A percentile compares a stretch with the other conserved stretches of the same genome.
Conservation (phyloP, 2,888 invertebrate genomes). For the Muschampia plurimacula region DNA sequence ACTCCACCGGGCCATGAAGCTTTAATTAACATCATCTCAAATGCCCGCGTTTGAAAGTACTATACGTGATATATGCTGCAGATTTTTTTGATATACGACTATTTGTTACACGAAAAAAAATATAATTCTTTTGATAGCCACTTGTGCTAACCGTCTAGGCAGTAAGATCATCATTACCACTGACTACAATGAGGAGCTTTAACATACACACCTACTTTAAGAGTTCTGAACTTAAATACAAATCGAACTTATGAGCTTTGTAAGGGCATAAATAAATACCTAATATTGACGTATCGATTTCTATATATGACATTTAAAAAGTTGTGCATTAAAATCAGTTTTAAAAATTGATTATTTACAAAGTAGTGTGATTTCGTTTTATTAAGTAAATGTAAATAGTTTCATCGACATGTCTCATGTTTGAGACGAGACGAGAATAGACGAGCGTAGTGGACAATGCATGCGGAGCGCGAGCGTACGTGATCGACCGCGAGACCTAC, state of each 20-base stretch:
- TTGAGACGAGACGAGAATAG: conserved; percentile 28
- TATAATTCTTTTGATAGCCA: conserved; percentile 39
- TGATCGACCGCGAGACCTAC: conserved; percentile 73
- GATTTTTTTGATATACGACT: conserved; percentile 59
- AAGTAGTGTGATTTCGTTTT: conserved; percentile 20
- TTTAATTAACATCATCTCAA: conserved; percentile 69
- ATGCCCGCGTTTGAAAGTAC: conserved; percentile 55
- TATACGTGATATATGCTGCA: conserved; percentile 61
- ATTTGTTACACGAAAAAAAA: conserved; percentile 55
- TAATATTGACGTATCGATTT: too few species aligned
- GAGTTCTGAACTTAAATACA: background rate
- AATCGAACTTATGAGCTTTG: too few species aligned
- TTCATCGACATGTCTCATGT: conserved; percentile 39
- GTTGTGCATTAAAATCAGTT: background rate
- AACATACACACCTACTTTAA: conserved; percentile 44
- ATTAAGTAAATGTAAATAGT: conserved; percentile 43
- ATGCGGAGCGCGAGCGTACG: conserved; percentile 64
- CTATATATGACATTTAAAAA: too few species aligned
- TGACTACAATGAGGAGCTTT: conserved; percentile 2
- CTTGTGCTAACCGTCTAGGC: background rate
- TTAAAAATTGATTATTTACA: background rate
- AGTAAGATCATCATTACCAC: background rate
- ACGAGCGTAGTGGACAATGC: conserved; percentile 54
- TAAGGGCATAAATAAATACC: too few species aligned
- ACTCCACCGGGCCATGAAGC: conserved; percentile 39